Evolutionary conservation across 2,797 vertebrate species (phyloP).

Genomic region (Acipenser oxyrinchus): DNA sequence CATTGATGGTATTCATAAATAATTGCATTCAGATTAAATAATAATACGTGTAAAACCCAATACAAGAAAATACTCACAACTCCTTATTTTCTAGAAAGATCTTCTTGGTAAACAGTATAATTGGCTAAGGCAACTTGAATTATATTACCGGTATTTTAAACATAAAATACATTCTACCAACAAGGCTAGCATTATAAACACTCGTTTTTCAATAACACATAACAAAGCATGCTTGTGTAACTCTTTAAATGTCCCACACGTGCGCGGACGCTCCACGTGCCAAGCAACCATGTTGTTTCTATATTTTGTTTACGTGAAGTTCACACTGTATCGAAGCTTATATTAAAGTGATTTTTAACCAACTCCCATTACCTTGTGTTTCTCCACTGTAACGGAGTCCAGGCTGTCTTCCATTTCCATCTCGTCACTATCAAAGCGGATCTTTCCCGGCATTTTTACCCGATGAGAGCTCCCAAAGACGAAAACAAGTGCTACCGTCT

Average conservation of each 20-base stretch:
- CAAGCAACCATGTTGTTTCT: too few relatives aligned
- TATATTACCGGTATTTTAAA: too few relatives aligned
- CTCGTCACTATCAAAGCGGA: conserved; percentile 36
- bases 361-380: conserved; percentile 32
- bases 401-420: conserved; percentile 29
- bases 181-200: not conserved
- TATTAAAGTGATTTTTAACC: not conserved
- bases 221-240: not conserved
- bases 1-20: too few relatives aligned
- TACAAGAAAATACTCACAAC: too few relatives aligned
- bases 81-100: too few relatives aligned
- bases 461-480: not conserved
- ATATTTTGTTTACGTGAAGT: not conserved
- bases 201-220: not conserved
- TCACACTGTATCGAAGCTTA: not conserved
- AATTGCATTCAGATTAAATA: too few relatives aligned
- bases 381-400: conserved; percentile 29
- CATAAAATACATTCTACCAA: too few relatives aligned
- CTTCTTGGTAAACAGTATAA: too few relatives aligned
- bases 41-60: too few relatives aligned
- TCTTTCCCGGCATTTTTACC: conserved; percentile 51
- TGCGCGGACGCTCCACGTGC: conserved; percentile 24
- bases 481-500: not conserved
- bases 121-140: too few relatives aligned
- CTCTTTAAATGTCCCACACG: conserved; percentile 3